Evolutionary conservation across 2,797 vertebrate genomes (phyloP).

Genomic region (Eulemur rubriventer): DNA sequence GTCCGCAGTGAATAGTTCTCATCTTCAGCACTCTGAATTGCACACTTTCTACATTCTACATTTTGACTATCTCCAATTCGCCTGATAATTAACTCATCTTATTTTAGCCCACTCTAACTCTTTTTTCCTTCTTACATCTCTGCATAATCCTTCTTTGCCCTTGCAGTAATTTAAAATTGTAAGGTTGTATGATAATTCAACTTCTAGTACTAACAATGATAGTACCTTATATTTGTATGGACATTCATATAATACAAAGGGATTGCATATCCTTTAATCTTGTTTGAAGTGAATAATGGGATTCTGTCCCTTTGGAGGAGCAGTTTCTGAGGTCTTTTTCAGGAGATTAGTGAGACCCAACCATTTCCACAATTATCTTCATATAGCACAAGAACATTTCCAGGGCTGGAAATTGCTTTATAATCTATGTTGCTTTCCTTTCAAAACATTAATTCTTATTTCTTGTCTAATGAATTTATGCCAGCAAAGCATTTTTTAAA

Average conservation of each 20-base stretch:
- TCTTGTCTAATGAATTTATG: slow-evolving; percentile 34
- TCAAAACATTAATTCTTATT: slow-evolving; percentile 18
- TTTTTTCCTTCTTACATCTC: not conserved
- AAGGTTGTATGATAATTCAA: not conserved
- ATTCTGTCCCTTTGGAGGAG: not conserved
- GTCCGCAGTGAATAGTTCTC: not conserved
- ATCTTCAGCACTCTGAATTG: not conserved
- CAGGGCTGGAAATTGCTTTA: slow-evolving; percentile 27
- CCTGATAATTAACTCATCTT: not conserved
- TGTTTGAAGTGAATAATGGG: slow-evolving; percentile 27
- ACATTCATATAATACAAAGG: not conserved
- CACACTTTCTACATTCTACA: not conserved
- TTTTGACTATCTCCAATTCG: not conserved
- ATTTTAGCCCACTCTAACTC: not conserved
- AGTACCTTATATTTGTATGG: not conserved
- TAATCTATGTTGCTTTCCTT: slow-evolving; percentile 1
- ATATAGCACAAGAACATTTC: not conserved
- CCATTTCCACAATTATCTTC: not conserved
- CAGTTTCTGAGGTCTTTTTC: slow-evolving; percentile 30
- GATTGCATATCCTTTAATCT: not conserved
- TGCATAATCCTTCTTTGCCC: not conserved
- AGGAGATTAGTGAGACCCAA: not conserved
- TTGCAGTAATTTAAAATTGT: not conserved
- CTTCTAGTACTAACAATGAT: not conserved
- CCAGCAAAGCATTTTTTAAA: not conserved